Conservation (phyloP, 2,888 invertebrate genomes). For the Thera britannica region DNA sequence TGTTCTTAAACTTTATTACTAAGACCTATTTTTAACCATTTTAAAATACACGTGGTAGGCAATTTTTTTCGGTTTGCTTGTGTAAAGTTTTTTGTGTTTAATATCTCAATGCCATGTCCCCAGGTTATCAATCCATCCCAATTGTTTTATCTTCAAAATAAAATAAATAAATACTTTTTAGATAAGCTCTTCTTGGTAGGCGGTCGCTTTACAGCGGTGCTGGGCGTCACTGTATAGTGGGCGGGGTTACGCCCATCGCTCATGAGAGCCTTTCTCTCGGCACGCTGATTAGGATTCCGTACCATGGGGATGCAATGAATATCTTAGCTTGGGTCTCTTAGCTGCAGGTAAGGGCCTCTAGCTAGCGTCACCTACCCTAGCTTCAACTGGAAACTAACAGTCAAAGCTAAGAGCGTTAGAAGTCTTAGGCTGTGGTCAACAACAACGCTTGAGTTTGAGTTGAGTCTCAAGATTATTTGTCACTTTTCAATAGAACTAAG, state of each 20-base stretch:
- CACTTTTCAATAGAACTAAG: too few relatives aligned
- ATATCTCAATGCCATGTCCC: not conserved
- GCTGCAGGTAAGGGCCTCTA: not conserved
- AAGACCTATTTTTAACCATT: too few relatives aligned
- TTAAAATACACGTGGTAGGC: too few relatives aligned
- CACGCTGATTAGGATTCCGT: not conserved
- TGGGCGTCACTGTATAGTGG: conserved; percentile 78
- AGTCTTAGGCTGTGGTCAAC: too few relatives aligned
- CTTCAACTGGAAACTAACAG: too few relatives aligned
- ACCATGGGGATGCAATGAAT: not conserved
- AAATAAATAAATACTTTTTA: conserved; percentile 12
- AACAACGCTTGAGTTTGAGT: too few relatives aligned
- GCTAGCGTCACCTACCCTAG: not conserved
- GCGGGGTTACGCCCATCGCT: conserved; percentile 65
- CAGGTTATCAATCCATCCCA: not conserved
- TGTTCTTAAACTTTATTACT: too few relatives aligned
- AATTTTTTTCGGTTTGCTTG: not conserved
- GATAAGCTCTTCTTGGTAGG: conserved; percentile 52
- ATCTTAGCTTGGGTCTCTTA: not conserved
- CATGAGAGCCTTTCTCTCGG: conserved; percentile 41
- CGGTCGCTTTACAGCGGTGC: conserved; percentile 74
- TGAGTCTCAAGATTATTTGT: too few relatives aligned
- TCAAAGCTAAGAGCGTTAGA: too few relatives aligned
- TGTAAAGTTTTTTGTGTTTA: not conserved
- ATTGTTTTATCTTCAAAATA: not conserved